Percentiles rank a stretch among this genome's conserved stretches.
These are phyloP conservation scores for Elephantulus edwardii DNA, from an alignment of 2,113 vertebrate genomes.

Conservation along the genomic window DNA sequence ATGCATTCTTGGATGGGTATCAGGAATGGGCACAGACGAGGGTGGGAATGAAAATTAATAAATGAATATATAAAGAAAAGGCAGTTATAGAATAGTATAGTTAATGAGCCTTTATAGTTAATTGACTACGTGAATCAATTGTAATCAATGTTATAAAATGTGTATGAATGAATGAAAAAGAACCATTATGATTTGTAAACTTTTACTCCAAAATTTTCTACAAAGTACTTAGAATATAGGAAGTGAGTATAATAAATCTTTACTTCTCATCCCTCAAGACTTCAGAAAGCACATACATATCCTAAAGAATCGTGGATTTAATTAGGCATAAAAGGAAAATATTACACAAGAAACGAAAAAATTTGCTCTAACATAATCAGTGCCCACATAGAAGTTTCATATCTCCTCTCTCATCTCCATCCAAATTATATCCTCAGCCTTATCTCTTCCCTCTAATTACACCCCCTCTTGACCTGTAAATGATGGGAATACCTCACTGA, in stretches of 20 bases:
- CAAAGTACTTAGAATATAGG: background rate
- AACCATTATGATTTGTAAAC: too few relatives aligned
- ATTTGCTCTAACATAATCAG: constrained; percentile 52
- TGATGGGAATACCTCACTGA: constrained; percentile 68
- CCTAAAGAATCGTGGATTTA: constrained; percentile 43
- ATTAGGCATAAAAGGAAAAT: constrained; percentile 43
- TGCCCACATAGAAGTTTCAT: constrained; percentile 42
- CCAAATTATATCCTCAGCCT: constrained; percentile 71
- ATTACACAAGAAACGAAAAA: constrained; percentile 34
- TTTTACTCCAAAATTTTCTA: too few relatives aligned
- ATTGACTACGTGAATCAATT: too few relatives aligned
- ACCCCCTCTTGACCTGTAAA: constrained; percentile 73
- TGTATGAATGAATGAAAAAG: too few relatives aligned
- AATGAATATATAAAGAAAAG: too few relatives aligned
- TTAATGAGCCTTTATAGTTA: too few relatives aligned
- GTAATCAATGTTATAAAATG: too few relatives aligned
- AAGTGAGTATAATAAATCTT: background rate
- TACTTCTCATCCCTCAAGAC: background rate
- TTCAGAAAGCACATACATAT: background rate
- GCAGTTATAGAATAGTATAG: too few relatives aligned
- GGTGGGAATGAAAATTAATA: too few relatives aligned
- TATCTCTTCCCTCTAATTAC: constrained; percentile 76
- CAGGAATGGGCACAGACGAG: too few relatives aligned
- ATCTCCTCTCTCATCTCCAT: constrained; percentile 72
- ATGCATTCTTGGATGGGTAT: too few relatives aligned